Evolutionary conservation across 2,797 vertebrate species (phyloP), one percentile per base, ranked within the genome.

Genomic region (Galagoides demidoff): DNA sequence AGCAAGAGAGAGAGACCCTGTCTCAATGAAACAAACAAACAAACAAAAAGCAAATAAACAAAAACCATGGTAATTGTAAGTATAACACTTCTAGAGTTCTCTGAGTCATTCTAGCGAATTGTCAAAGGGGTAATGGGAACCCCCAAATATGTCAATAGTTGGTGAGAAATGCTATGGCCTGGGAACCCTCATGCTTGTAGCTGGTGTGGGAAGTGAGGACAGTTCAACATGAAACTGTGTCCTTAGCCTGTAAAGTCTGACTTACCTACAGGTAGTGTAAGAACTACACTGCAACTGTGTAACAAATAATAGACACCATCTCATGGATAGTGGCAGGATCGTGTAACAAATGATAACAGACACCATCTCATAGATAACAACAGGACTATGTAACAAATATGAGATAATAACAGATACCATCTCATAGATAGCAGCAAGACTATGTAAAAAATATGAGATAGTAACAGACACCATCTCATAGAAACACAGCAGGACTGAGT

Each of bases 11-110:
- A 5, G 12, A 70, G 34, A 37, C 68, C 34, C 22, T 39, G 37
- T 25, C 37, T 39, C 37, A 25, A 39, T 25, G 39, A 73, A 71
- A 71, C 34, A 71, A 23, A 39, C n/a, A n/a, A 73, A 73, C 34
- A 73, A 73, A 25, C 22, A 39, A n/a, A n/a, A n/a, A 73, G 37
- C 14, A 52, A 52, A 52, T 52, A 52, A 52, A 52, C 14, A 52
- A 25, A 73, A 73, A 27, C 4, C 19, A 81, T 14, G 64, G 0
- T 66, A 85, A 84, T 17, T 86, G 2, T 66, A 86, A 79, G 34
- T 49, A 83, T 1, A 94, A 57, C 39, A 85, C 9, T 96, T 84
- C 74, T 29, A 76, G 43, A 70, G 59, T 94, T 92, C 59, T 90
- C 71, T 74, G 31, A 63, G 37, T 88, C 68, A 59, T 66, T 97